Evolutionary conservation across 35 echinoderm and acorn worm genomes (phyloP), one percentile per base, ranked within the genome.

Genomic region (Chiridota heheva): DNA sequence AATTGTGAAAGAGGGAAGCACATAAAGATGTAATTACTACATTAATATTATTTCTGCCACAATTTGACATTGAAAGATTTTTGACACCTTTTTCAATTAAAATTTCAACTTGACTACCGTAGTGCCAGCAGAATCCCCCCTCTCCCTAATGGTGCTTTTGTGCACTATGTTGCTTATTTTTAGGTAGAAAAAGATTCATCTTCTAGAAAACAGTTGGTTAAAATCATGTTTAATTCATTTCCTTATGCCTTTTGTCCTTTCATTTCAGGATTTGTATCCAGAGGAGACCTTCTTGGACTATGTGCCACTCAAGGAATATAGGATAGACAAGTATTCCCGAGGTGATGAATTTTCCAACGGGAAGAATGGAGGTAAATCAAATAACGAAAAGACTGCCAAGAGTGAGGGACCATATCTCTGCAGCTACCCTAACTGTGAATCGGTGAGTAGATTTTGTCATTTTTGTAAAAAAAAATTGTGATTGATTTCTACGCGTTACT

Each of bases 221-320:
- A n/a, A n/a, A n/a, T n/a, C n/a, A n/a, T n/a, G n/a, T n/a, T 53
- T 53, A 53, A 53, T 53, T 71, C 42, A 40, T 71, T 10, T 16
- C 5, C n/a, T 40, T 32, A 27, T 28, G 25, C 1, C 46, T 69
- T 35, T 69, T 0, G 7, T 67, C 66, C 0, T 45, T 73, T 40
- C 12, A 69, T 40, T 60, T 62, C 92, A 96, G 92, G 92, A 96
- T 70, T 61, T 96, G 26, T 90, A 81, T 42, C 87, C 86, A 45
- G 92, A 80, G 44, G 92, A 96, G 83, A 90, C 76, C 36, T 96
- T 96, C 69, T 35, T 96, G 84, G 92, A 96, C 86, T 96, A 96
- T 77, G 83, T 96, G 44, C 92, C 92, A 57, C 83, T 96, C 67
- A 96, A 96, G 74, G 92, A 96, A 69, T 96, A 90, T 67, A 68